phyloP scores from a whole-genome alignment of 2,113 vertebrate genomes.

The Hypocryptadius cinnamomeus region DNA sequence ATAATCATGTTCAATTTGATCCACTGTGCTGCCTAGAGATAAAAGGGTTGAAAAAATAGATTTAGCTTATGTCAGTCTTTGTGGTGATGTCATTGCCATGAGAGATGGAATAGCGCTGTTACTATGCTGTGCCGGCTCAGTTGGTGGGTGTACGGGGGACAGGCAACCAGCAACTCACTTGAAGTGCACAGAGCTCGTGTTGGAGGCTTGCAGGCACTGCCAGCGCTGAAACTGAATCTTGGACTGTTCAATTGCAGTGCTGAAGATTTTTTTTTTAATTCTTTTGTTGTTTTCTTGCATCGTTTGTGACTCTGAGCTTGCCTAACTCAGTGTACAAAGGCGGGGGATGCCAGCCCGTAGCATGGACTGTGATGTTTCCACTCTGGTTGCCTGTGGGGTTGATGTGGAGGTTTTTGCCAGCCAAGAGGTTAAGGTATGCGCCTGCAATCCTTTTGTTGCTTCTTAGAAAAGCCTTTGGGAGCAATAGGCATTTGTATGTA shows the following conservation, averaged over 20 bases:
- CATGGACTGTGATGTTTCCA: slow-evolving; percentile 81
- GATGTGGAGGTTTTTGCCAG: slow-evolving; percentile 82
- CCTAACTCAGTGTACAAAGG: slow-evolving; percentile 40
- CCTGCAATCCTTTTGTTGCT: slow-evolving; percentile 28
- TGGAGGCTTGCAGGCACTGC: background rate
- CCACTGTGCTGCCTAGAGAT: slow-evolving; percentile 76
- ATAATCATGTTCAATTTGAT: slow-evolving; percentile 80
- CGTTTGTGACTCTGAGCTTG: slow-evolving; percentile 16
- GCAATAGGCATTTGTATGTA: background rate
- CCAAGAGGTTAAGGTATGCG: slow-evolving; percentile 80
- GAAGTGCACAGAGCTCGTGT: slow-evolving; percentile 33
- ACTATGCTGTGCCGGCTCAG: slow-evolving; percentile 58
- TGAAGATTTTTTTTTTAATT: background rate
- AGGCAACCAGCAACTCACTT: slow-evolving; percentile 16
- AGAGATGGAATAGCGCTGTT: slow-evolving; percentile 51
- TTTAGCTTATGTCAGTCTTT: slow-evolving; percentile 72
- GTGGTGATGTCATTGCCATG: slow-evolving; percentile 80
- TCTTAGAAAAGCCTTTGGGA: slow-evolving; percentile 33
- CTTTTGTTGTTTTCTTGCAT: background rate
- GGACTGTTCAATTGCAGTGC: background rate
- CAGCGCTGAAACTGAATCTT: background rate
- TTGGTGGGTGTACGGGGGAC: slow-evolving; percentile 37
- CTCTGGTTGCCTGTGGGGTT: slow-evolving; percentile 81
- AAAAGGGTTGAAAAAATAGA: slow-evolving; percentile 70
- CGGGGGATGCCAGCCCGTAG: slow-evolving; percentile 79